These are phyloP conservation scores for Paratilapia polleni DNA, from an alignment of 2,113 vertebrate species.

Conservation along the genomic window DNA sequence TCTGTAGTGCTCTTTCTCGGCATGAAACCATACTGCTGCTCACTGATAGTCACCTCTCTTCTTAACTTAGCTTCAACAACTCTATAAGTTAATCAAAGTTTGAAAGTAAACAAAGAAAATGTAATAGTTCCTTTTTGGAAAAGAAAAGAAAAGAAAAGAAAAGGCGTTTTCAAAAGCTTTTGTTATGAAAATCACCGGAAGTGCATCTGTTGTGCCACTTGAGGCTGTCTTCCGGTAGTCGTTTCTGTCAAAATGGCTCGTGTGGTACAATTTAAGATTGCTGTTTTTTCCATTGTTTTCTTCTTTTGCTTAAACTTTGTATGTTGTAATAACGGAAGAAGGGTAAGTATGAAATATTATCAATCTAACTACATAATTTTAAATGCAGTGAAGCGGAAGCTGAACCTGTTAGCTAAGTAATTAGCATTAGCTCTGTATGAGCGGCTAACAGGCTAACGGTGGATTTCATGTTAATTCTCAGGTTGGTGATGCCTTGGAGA, in stretches of 20 bases:
- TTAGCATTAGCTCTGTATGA: slow-evolving; percentile 47
- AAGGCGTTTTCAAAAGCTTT: neutral
- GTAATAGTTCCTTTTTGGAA: neutral
- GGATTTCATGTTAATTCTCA: slow-evolving; percentile 46
- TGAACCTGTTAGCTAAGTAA: neutral
- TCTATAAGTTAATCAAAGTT: no score
- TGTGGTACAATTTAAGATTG: neutral
- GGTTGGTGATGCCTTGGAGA: slow-evolving; percentile 81
- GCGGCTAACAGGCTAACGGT: slow-evolving; percentile 6
- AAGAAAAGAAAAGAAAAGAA: neutral
- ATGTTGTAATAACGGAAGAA: slow-evolving; percentile 73
- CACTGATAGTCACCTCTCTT: no score
- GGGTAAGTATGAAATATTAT: slow-evolving; percentile 60
- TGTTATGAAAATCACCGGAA: slow-evolving; percentile 51
- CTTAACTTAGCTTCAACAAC: no score
- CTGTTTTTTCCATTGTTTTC: slow-evolving; percentile 46
- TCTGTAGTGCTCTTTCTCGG: no score
- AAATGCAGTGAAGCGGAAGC: neutral
- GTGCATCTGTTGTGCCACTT: neutral
- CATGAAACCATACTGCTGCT: no score
- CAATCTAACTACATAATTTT: neutral
- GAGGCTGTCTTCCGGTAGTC: neutral
- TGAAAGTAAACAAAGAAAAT: neutral
- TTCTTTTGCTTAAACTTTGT: slow-evolving; percentile 36
- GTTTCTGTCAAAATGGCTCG: slow-evolving; percentile 67